A percentile compares a stretch with the other conserved stretches of the same genome.
phyloP scores from a whole-genome alignment of 2,797 vertebrate species.

The Poecilia velifera region DNA sequence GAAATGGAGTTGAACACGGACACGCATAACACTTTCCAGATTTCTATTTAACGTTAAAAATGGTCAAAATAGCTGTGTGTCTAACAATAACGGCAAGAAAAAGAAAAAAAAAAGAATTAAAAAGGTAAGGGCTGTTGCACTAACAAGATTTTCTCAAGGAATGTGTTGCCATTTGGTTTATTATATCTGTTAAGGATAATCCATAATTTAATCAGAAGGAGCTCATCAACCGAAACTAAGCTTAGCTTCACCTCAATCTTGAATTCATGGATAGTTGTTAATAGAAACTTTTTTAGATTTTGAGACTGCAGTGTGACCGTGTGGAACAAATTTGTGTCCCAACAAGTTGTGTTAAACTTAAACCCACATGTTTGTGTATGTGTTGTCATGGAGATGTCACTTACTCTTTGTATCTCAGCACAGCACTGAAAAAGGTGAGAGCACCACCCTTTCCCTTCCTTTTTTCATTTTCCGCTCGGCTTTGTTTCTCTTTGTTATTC shows the following conservation, averaged over 20 bases:
- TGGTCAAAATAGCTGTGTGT: neutral
- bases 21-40: neutral
- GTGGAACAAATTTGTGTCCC: neutral
- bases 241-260: neutral
- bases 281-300: neutral
- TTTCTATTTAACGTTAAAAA: neutral
- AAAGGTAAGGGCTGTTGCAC: neutral
- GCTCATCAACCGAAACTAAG: neutral
- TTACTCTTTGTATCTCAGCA: conserved; percentile 45
- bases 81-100: neutral
- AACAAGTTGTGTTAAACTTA: conserved; percentile 7
- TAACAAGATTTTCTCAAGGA: neutral
- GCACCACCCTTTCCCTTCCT: conserved; percentile 32
- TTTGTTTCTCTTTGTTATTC: conserved; percentile 2
- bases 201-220: neutral
- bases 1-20: neutral
- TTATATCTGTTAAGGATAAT: neutral
- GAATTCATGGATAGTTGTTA: neutral
- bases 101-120: neutral
- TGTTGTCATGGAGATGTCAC: conserved; percentile 64
- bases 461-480: conserved; percentile 21
- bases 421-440: conserved; percentile 59
- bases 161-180: neutral
- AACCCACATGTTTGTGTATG: conserved; percentile 59
- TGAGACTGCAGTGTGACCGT: neutral